Conservation (phyloP, 2,113 vertebrate species). For the Lynx canadensis region DNA sequence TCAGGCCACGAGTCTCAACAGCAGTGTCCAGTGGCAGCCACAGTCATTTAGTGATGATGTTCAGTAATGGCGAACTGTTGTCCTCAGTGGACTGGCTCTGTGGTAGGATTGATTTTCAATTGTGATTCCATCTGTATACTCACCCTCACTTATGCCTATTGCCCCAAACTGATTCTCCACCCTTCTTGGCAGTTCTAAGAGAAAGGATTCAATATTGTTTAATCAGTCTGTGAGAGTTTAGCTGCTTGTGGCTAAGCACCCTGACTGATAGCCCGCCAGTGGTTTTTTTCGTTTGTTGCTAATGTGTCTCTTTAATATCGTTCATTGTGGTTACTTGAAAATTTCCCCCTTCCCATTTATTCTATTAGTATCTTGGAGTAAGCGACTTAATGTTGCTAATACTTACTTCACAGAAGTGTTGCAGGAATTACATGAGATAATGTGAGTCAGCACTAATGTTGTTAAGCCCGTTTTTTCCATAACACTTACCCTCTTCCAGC, state of each 20-base stretch:
- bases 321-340: conserved; percentile 34
- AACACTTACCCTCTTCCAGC: not conserved
- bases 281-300: not conserved
- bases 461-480: not conserved
- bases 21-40: not conserved
- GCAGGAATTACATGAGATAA: not conserved
- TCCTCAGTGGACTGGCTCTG: not conserved
- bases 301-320: not conserved
- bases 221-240: not conserved
- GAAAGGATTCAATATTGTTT: not conserved
- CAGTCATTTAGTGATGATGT: not conserved
- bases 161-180: not conserved
- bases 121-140: not conserved
- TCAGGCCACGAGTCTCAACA: not conserved
- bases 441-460: not conserved
- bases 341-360: conserved; percentile 16
- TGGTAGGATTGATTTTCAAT: not conserved
- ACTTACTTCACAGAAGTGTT: not conserved
- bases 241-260: not conserved
- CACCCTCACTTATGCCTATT: not conserved
- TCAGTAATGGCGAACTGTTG: not conserved
- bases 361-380: not conserved
- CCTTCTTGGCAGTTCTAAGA: not conserved
- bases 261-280: not conserved
- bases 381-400: conserved; percentile 13